Evolutionary conservation across 2,888 invertebrate genomes (phyloP).

Genomic region (Sesamia inferens): DNA sequence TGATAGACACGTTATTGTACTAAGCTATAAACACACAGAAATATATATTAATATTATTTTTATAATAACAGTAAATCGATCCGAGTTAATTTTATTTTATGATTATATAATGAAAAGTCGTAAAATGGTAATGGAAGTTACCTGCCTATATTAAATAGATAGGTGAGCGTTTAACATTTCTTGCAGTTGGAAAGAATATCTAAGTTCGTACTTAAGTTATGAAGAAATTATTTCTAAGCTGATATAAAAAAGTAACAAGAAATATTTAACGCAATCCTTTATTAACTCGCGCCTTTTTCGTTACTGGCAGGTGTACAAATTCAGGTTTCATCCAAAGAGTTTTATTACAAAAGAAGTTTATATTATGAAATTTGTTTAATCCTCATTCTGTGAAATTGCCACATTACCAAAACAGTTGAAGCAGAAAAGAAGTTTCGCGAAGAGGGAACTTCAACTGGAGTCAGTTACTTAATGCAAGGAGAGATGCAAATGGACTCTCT

Average conservation of each 20-base stretch:
- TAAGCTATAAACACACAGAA: conserved; percentile 54
- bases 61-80: conserved; percentile 57
- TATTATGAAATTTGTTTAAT: conserved; percentile 65
- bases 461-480: conserved; percentile 76
- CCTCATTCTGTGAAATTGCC: conserved; percentile 53
- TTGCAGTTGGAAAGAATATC: conserved; percentile 48
- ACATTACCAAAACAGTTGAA: conserved; percentile 61
- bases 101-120: conserved; percentile 62
- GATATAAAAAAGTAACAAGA: conserved; percentile 28
- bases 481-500: conserved; percentile 83
- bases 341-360: conserved; percentile 58
- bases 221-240: conserved; percentile 21
- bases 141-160: conserved; percentile 50
- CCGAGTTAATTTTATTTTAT: conserved; percentile 63
- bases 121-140: conserved; percentile 56
- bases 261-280: conserved; percentile 26
- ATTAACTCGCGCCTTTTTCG: conserved; percentile 19
- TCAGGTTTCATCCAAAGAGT: conserved; percentile 53
- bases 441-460: conserved; percentile 66
- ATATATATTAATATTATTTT: conserved; percentile 43
- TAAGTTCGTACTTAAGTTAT: conserved; percentile 21
- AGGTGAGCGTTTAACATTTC: conserved; percentile 46
- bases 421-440: conserved; percentile 65
- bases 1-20: conserved; percentile 54
- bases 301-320: conserved; percentile 31